Base-by-base conservation (phyloP, 2,888 invertebrate species). In the Allophyes oxyacanthae region DNA sequence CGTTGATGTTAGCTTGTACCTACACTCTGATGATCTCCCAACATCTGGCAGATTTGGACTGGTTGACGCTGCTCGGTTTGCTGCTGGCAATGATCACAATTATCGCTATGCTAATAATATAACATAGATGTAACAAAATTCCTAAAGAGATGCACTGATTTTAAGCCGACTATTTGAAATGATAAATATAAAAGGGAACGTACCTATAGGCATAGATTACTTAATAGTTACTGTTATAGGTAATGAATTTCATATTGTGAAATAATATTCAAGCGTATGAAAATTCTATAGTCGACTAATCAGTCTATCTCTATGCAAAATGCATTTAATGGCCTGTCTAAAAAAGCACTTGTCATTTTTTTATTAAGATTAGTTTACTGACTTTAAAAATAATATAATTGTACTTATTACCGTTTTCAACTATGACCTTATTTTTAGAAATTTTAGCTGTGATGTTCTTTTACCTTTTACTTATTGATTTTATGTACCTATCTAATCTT, bases 1-100 rank as follows among this genome's bases (percentile, higher is more conserved):
- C 95, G 86, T 89, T 96, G 93, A 95, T 96, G 93, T 94, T 97
- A 95, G 96, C 97, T 95, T 96, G 96, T 94, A 95, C 96, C 82
- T 96, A 96, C 94, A 96, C 96, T 84, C 85, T 96, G 94, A 95
- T 96, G 95, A 95, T 96, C 88, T 94, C 95, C 75, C 95, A 96
- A 85, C 95, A 96, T 88, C 91, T 97, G 87, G 95, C 96, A 83
- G 95, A 96, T 79, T 90, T 96, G 91, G 97, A 97, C 92, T 94
- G 96, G 91, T 94, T 97, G 91, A 96, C 96, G 84, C 94, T 96
- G 88, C 95, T 97, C 88, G 96, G 96, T 89, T 94, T 97, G 86
- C 90, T 97, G 86, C 94, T 97, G 88, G 97, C 97, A 84, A 95
- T 97, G 80, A 93, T 96, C 85, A 96, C 96, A 77, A 95, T 97